Conservation (phyloP, 2,888 invertebrate genomes). For the Oscheius sp. region DNA sequence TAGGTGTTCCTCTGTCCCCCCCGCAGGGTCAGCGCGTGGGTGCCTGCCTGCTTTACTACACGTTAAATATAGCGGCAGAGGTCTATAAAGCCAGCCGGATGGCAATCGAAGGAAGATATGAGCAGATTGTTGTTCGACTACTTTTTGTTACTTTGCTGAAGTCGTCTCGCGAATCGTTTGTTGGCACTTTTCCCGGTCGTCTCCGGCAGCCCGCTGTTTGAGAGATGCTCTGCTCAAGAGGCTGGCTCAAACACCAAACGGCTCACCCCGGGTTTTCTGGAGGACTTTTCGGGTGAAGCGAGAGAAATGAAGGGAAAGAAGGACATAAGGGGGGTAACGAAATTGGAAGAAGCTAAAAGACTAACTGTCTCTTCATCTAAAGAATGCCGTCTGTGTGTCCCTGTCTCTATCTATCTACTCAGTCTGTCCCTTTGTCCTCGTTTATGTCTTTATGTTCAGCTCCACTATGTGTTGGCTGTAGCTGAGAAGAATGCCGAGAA, state of each 20-base stretch:
- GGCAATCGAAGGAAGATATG: background rate
- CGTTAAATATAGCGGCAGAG: constrained; percentile 36
- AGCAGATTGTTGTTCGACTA: background rate
- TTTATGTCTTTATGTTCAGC: constrained; percentile 50
- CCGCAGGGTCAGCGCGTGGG: constrained; percentile 29
- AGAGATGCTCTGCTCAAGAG: constrained; percentile 31
- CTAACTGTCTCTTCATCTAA: background rate
- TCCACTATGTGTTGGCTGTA: constrained; percentile 64
- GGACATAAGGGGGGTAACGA: background rate
- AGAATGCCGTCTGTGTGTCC: background rate
- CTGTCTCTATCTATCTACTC: background rate
- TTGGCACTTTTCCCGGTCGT: constrained; percentile 26
- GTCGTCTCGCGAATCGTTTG: constrained; percentile 23
- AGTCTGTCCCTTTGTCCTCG: background rate
- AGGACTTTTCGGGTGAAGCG: constrained; percentile 1
- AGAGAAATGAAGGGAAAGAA: background rate
- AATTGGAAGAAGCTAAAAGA: background rate
- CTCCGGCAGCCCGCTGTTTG: constrained; percentile 21
- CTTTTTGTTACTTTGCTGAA: constrained; percentile 16
- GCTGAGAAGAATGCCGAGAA: constrained; percentile 58
- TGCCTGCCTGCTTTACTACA: constrained; percentile 37
- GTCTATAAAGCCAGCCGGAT: constrained; percentile 18
- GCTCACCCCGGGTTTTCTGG: constrained; percentile 28
- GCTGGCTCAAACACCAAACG: constrained; percentile 29
- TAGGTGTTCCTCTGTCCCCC: background rate